These are phyloP conservation scores for Lemur catta DNA, from an alignment of 2,797 vertebrate species.

Conservation along the genomic window DNA sequence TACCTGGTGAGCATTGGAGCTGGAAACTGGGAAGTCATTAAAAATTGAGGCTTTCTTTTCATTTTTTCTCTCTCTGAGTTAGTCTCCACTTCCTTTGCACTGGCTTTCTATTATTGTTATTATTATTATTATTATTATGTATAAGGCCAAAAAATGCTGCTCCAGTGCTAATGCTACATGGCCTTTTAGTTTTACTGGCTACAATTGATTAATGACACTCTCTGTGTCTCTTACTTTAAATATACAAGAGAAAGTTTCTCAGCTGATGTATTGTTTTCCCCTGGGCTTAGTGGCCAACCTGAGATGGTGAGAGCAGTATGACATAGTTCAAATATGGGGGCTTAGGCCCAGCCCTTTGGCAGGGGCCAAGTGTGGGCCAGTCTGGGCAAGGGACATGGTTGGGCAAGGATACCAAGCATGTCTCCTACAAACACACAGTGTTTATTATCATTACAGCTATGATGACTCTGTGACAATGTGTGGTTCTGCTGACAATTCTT, in stretches of 20 bases:
- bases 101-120: neutral
- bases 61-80: neutral
- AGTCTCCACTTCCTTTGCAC: neutral
- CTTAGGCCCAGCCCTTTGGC: neutral
- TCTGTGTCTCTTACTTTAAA: neutral
- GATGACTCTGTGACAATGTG: neutral
- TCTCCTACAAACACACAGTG: neutral
- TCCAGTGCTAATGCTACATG: neutral
- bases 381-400: neutral
- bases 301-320: neutral
- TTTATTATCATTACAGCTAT: neutral
- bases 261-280: neutral
- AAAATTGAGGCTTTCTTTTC: neutral
- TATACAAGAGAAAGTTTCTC: neutral
- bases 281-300: neutral
- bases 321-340: neutral
- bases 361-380: neutral
- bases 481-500: neutral
- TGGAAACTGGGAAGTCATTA: neutral
- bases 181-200: neutral
- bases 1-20: neutral
- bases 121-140: neutral
- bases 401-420: neutral
- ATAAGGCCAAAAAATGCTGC: neutral
- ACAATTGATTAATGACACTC: neutral